A percentile compares a stretch with the other conserved stretches of the same genome.
These are phyloP conservation scores for Gasterosteus aculeatus DNA, from an alignment of 2,113 vertebrate species.

Conservation along the genomic window DNA sequence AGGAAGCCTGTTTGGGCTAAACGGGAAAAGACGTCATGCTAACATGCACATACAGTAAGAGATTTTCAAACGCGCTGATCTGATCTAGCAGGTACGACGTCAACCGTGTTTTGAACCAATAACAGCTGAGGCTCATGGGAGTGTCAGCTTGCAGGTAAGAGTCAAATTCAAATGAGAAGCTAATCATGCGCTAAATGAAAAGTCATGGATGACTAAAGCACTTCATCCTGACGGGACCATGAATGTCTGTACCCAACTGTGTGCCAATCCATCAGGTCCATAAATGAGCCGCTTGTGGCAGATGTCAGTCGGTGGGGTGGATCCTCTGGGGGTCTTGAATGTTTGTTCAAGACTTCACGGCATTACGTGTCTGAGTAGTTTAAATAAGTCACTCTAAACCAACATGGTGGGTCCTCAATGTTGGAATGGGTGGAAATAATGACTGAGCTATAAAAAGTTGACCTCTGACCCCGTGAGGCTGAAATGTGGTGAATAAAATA, in stretches of 20 bases:
- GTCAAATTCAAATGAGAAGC: background rate
- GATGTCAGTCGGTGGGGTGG: background rate
- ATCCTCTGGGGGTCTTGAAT: background rate
- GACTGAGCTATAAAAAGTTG: background rate
- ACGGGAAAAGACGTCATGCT: background rate
- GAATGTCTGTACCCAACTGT: background rate
- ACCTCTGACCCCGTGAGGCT: conserved; percentile 19
- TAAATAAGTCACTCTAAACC: background rate
- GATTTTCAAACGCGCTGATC: background rate
- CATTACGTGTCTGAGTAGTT: background rate
- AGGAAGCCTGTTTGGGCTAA: background rate
- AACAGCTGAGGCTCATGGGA: background rate
- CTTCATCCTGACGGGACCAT: background rate
- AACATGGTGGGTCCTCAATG: background rate
- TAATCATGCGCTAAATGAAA: background rate
- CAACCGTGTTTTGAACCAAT: background rate
- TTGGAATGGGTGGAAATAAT: background rate
- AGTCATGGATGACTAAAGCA: background rate
- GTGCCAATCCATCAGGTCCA: background rate
- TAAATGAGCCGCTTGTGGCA: background rate
- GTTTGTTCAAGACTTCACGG: background rate
- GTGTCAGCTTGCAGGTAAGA: background rate
- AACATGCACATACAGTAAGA: background rate
- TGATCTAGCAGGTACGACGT: background rate
- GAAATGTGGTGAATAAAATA: conserved; percentile 23